Base-by-base conservation (phyloP, 1,140 invertebrate species). In the Magallana ariakensis region DNA sequence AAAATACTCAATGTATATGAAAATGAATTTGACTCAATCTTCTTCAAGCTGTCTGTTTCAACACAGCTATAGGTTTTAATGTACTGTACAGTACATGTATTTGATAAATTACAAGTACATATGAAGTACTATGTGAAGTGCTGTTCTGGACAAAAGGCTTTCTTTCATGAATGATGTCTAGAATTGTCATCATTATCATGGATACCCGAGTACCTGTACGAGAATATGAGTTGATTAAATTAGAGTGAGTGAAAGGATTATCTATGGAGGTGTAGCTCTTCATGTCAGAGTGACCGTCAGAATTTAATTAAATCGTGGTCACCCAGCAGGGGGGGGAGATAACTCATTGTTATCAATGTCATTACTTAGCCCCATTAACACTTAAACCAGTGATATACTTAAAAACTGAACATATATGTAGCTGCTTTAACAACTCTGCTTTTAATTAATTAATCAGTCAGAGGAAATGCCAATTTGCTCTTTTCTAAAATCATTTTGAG, bases 261-360 rank as follows among this genome's bases (percentile, higher is more conserved):
- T 75, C 66, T 75, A 75, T 75, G 33, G 33, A 75, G 10, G 66
- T 75, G 66, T 33, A 26, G 26, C 22, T 75, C 66, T 13, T 22
- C 22, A 26, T 19, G 66, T 75, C 66, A 33, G 10, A 22, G 66
- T 75, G 66, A 75, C 66, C 19, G 13, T 26, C 66, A 75, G 66
- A 75, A 75, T 75, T 62, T 75, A 75, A 75, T 75, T 75, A 75
- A 75, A 75, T 75, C 66, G 7, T 22, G 22, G 66, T 19, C 66
- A 26, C 66, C 66, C 66, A 75, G 66, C 66, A 75, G 66, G 66
- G 66, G 33, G 22, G 66, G 22, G 66, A 70, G 62, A 22, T 75
- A 26, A 11, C 4, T 26, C 66, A 75, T 75, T 75, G 66, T 75
- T 75, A 22, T 75, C 66, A 75, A 22, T 75, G 66, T 75, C 66